Evolutionary conservation across 1,140 invertebrate species (phyloP).

Genomic region (Cardiocondyla obscurior): DNA sequence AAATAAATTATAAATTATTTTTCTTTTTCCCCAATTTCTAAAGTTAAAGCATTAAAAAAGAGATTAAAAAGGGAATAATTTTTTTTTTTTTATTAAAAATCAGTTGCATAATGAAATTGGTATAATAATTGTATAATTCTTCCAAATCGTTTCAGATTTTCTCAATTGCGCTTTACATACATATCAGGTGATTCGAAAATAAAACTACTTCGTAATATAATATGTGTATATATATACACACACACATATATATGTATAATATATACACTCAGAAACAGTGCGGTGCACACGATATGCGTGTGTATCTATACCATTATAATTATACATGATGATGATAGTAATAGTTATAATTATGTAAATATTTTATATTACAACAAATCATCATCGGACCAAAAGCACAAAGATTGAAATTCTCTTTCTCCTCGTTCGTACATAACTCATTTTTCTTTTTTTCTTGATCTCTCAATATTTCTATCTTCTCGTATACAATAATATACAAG

Average conservation of each 20-base stretch:
- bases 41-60: not conserved
- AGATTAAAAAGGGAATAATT: constrained; percentile 60
- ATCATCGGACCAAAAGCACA: constrained; percentile 78
- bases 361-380: constrained; percentile 76
- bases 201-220: constrained; percentile 65
- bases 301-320: constrained; percentile 66
- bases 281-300: constrained; percentile 63
- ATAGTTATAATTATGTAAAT: constrained; percentile 80
- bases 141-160: constrained; percentile 79
- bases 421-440: constrained; percentile 73
- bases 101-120: constrained; percentile 81
- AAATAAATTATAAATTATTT: too few species aligned
- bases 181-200: constrained; percentile 82
- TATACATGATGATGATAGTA: constrained; percentile 71
- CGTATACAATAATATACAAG: constrained; percentile 79
- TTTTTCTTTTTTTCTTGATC: constrained; percentile 36
- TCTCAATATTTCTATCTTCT: constrained; percentile 64
- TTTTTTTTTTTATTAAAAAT: constrained; percentile 77
- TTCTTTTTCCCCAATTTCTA: too few species aligned
- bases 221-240: constrained; percentile 80
- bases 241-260: constrained; percentile 54
- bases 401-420: constrained; percentile 79
- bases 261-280: constrained; percentile 83
- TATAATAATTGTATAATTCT: constrained; percentile 83
- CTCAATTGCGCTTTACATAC: constrained; percentile 80